These are phyloP conservation scores for Cacoxenus indagator DNA, from an alignment of 2,888 invertebrate genomes.

Conservation along the genomic window DNA sequence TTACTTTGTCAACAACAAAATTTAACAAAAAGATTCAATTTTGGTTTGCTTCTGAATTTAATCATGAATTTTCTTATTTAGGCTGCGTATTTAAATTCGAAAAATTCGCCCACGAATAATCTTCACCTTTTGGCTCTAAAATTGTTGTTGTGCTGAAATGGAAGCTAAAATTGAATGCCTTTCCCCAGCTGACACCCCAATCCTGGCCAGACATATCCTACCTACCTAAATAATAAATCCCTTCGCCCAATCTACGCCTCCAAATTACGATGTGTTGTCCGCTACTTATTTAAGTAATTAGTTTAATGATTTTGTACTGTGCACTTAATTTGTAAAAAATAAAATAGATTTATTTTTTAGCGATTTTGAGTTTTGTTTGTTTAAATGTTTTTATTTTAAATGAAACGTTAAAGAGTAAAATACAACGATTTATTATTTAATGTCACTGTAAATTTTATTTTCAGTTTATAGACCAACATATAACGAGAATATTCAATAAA, in stretches of 20 bases:
- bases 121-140: constrained; percentile 38
- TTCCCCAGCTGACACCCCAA: not conserved
- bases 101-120: constrained; percentile 55
- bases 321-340: not conserved
- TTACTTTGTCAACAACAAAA: not conserved
- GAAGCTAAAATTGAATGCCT: constrained; percentile 14
- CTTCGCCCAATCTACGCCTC: too few species aligned
- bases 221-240: not conserved
- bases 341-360: not conserved
- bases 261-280: not conserved
- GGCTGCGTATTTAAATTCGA: constrained; percentile 66
- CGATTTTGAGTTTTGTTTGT: not conserved
- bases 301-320: not conserved
- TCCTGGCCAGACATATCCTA: not conserved
- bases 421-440: constrained; percentile 44
- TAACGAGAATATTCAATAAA: not conserved
- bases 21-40: not conserved
- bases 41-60: not conserved
- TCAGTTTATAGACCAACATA: constrained; percentile 1
- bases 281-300: not conserved
- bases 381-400: not conserved
- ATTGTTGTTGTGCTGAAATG: constrained; percentile 8
- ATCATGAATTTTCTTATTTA: constrained; percentile 67
- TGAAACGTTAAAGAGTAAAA: not conserved
- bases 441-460: constrained; percentile 15